Evolutionary conservation across 1,140 invertebrate species (phyloP).

Genomic region (Megalopta genalis): DNA sequence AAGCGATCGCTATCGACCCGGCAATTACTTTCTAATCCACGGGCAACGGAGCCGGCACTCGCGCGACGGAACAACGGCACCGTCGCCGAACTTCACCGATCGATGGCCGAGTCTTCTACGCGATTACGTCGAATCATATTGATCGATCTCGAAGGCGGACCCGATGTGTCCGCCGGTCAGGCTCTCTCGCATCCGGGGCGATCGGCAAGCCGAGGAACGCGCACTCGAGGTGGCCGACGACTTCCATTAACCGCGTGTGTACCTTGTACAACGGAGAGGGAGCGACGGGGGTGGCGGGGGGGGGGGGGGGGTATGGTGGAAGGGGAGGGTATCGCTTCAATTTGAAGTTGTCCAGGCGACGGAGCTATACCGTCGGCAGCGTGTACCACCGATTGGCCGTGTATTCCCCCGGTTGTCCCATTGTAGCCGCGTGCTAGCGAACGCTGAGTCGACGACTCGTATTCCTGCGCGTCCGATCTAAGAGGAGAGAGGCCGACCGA

Average conservation of each 20-base stretch:
- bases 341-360: conserved; percentile 5
- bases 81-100: not conserved
- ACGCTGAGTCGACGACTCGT: not conserved
- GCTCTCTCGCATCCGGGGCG: too few species aligned
- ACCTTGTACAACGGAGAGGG: too few species aligned
- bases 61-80: too few species aligned
- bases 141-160: not conserved
- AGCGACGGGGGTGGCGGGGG: not conserved
- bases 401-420: conserved; percentile 1
- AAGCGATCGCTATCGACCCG: too few species aligned
- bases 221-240: not conserved
- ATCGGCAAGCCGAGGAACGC: not conserved
- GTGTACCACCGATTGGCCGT: conserved; percentile 23
- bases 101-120: not conserved
- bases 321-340: not conserved
- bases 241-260: not conserved
- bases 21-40: too few species aligned
- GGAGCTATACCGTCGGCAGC: not conserved
- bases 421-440: not conserved
- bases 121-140: not conserved
- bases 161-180: too few species aligned
- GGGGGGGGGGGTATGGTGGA: not conserved
- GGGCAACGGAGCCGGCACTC: too few species aligned
- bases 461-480: conserved; percentile 16
- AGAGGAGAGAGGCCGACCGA: conserved; percentile 29